Evolutionary conservation across 2,113 vertebrate species (phyloP), one percentile per base, ranked within the genome.

Genomic region (Dicentrarchus labrax): DNA sequence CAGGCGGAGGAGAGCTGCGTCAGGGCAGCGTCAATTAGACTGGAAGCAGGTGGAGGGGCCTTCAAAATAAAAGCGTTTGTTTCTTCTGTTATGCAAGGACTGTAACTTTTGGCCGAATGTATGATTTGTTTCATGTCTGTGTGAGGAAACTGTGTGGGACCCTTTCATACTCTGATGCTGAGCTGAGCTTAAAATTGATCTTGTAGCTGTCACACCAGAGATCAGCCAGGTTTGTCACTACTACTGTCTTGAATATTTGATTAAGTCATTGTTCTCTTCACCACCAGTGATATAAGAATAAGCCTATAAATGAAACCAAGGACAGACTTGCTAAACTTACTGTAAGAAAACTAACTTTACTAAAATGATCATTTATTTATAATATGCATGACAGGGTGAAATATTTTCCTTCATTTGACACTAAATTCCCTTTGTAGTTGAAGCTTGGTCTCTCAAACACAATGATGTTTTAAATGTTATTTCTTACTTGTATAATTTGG

Each of bases 1-100:
- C 90, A 66, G 79, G 65, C 80, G 72, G 77, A 77, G 75, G 76
- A 89, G 50, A 88, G 80, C 39, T 54, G 80, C 69, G 61, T 75
- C 64, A 84, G 79, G 36, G 0, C 0, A 2, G 80, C 61, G 0
- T 2, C 17, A 60, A 0, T 6, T 0, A 13, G 9, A 22, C 45
- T 0, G 82, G 62, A 83, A 76, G 45, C 41, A 0, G 15, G 13
- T 0, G n/a, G 3, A 1, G 0, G 0, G 24, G 22, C 41, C 65
- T 88, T 90, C 86, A 83, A 30, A 82, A 85, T 89, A 86, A 89
- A 67, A 78, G 76, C 0, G 0, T 11, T 8, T 15, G 1, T 16
- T 15, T 47, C 1, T 11, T 22, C 10, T 2, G 15, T n/a, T 0
- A 4, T 12, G 0, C 30, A 30, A 30, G 30, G 30, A 30, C 2